Evolutionary conservation across 2,888 invertebrate species (phyloP).

Genomic region (Bugula neritina): DNA sequence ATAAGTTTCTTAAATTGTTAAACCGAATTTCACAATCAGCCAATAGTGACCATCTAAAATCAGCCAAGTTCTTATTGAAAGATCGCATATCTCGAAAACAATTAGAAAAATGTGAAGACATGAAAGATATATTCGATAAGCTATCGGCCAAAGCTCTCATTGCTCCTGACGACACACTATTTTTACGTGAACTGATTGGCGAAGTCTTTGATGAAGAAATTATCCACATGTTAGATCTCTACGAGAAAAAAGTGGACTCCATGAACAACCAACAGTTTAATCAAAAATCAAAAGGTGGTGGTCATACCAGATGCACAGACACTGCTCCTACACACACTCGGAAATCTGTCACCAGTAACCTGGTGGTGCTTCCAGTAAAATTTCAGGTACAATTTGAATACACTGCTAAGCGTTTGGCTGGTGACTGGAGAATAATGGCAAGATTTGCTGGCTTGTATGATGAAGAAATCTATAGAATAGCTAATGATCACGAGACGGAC

Average conservation of each 20-base stretch:
- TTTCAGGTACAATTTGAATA: not conserved
- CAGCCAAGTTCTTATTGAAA: conserved; percentile 7
- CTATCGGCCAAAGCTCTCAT: not conserved
- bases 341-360: not conserved
- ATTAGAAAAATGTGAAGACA: conserved; percentile 7
- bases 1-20: not conserved
- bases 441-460: conserved; percentile 10
- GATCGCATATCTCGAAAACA: conserved; percentile 1
- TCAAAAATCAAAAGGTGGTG: no score
- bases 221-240: not conserved
- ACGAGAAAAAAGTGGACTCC: not conserved
- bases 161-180: not conserved
- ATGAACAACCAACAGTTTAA: no score
- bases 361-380: not conserved
- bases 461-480: not conserved
- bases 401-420: not conserved
- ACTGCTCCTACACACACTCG: not conserved
- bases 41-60: conserved; percentile 2
- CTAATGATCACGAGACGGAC: not conserved
- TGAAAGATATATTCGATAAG: conserved; percentile 21
- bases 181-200: not conserved
- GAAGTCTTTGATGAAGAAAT: not conserved
- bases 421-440: conserved; percentile 7
- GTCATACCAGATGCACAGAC: not conserved
- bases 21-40: not conserved